Evolutionary conservation across 2,113 vertebrate genomes (phyloP), one percentile per base, ranked within the genome.

Genomic region (Carlito syrichta): DNA sequence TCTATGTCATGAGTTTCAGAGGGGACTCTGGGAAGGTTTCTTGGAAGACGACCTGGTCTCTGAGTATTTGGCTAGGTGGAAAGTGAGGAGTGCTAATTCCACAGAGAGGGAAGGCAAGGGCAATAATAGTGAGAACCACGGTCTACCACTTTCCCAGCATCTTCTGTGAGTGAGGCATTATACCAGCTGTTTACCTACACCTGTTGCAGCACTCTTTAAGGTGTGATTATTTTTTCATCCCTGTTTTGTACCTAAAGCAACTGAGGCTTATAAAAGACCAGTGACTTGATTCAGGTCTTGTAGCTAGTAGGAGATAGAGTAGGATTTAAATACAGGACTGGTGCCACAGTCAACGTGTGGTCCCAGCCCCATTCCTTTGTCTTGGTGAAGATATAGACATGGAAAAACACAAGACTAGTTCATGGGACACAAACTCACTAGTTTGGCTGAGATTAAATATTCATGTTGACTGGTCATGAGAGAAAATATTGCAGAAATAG

Each of bases 51-150:
- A 52, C 17, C 9, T n/a, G 19, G 23, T 40, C 84, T 27, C 68
- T 17, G 74, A 48, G 35, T 11, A 17, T 71, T 32, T 78, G 45
- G 12, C 43, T 8, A 1, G 30, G 10, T 69, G 19, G 77, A 40
- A 12, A 43, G 81, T 50, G 30, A 89, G 25, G 63, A 71, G 17
- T 17, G 88, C 79, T 22, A 0, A 27, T 6, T 82, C 8, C 86
- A 86, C 78, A 27, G n/a, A 8, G 35, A 40, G 78, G 13, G 58
- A 12, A 35, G 23, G 30, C 45, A 2, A 2, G 48, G 8, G 25
- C 32, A 32, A 0, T 12, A 32, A 0, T 12, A 6, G 20, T 13
- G 11, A 63, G 54, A 40, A 45, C 68, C 3, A 0, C 0, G 16
- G 38, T 23, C 82, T 52, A 0, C 35, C 27, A 6, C n/a, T 23